Base-by-base conservation (phyloP, 1,140 invertebrate genomes). In the Drosophila tsacasi region DNA sequence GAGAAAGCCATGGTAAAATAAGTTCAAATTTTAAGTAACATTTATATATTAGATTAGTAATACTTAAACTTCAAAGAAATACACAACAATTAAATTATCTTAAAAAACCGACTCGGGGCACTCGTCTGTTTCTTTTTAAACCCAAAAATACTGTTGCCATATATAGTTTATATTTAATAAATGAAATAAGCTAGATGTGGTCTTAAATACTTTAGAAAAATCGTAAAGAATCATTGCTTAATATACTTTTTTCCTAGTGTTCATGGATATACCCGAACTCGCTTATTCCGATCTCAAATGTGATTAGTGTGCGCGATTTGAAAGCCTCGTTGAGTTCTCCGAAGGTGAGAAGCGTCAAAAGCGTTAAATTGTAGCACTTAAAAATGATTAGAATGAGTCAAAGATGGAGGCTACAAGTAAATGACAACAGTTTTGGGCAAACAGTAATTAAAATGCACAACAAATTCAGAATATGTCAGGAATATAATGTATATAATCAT, bases 311-410 rank as follows among this genome's bases (percentile, higher is more conserved):
- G 37, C 47, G 40, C 60, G 49, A 61, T 52, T 49, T 50, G 37
- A 72, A 72, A 64, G 73, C 66, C 79, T 81, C 65, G 79, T 77
- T 81, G 52, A 79, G 59, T 58, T 61, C 42, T 15, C 40, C 49
- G 81, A 84, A 84, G 81, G 81, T 83, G 72, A 83, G 76, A 83
- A 59, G 58, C 76, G 44, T 72, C 81, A 72, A 42, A 83, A 64
- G 81, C 81, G 81, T 83, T 83, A 84, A 84, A 84, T 84, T 83
- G 76, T 80, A 73, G 49, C 63, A 83, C 64, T 80, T 72, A 68
- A 46, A 46, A 64, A 27, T 71, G 52, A 63, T 76, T 76, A 52
- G 50, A 80, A 49, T 75, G 65, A 64, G 17, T 73, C 49, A 44
- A 61, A 62, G 40, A 37, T 32, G 17, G 17, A 39, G 27, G 13